A percentile compares a stretch with the other conserved stretches of the same genome.
These are phyloP conservation scores for Hirtodrosophila cameraria DNA, from an alignment of 2,888 invertebrate species.

Conservation along the genomic window DNA sequence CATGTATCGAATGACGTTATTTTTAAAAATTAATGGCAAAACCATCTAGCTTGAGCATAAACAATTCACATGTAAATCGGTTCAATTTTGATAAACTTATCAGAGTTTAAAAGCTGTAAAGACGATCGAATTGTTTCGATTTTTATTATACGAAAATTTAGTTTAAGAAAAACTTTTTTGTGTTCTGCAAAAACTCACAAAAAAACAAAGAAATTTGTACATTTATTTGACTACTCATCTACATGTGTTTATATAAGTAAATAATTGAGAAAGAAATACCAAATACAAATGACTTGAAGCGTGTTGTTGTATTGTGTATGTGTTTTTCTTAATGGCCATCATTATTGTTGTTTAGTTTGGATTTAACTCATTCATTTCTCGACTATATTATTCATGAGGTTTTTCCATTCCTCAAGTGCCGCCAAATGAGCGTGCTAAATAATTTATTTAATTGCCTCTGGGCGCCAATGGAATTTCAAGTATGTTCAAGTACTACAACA, in stretches of 20 bases:
- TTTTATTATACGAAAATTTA: no score
- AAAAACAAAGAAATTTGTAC: not conserved
- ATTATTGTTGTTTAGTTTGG: conserved; percentile 31
- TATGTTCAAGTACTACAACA: conserved; percentile 33
- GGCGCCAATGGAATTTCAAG: conserved; percentile 51
- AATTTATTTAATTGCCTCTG: conserved; percentile 42
- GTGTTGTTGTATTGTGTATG: conserved; percentile 49
- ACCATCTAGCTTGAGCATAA: no score
- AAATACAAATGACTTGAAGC: conserved; percentile 13
- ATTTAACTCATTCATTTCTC: conserved; percentile 16
- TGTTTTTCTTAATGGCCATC: conserved; percentile 37
- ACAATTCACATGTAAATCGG: no score
- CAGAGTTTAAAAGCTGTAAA: no score
- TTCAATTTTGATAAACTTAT: no score
- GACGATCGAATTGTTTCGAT: no score
- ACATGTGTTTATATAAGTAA: conserved; percentile 1
- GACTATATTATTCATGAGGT: conserved; percentile 24
- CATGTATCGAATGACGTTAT: no score
- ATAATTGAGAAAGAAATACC: not conserved
- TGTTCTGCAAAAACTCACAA: conserved; percentile 37
- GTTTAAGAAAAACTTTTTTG: no score
- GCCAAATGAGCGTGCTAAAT: no score
- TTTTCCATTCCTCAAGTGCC: conserved; percentile 21
- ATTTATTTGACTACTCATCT: not conserved
- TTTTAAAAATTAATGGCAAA: no score